Evolutionary conservation across 2,888 invertebrate genomes (phyloP).

Genomic region (Quadroppia sp.): DNA sequence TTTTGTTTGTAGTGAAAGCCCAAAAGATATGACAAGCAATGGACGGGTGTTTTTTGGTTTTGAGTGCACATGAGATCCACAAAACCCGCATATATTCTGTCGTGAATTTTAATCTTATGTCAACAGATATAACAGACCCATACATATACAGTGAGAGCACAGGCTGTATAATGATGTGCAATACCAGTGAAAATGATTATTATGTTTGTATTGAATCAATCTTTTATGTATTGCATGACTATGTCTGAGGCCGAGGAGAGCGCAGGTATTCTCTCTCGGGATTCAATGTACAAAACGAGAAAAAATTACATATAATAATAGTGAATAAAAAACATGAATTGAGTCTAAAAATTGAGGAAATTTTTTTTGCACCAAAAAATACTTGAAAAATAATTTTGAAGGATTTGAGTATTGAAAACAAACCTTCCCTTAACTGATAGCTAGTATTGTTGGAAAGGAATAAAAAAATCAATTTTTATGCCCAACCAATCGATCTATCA

Average conservation of each 20-base stretch:
- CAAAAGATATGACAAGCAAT: slow-evolving; percentile 1
- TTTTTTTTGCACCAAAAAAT: not conserved
- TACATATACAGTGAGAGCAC: not conserved
- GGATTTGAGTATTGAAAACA: not conserved
- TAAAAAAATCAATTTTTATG: slow-evolving; percentile 15
- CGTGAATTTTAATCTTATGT: slow-evolving; percentile 35
- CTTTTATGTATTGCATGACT: slow-evolving; percentile 12
- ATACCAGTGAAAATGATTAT: slow-evolving; percentile 25
- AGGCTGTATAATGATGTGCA: slow-evolving; percentile 21
- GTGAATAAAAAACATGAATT: not conserved
- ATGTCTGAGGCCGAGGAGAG: not conserved
- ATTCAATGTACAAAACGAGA: not conserved
- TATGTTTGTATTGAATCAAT: slow-evolving; percentile 30
- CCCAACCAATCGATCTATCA: slow-evolving; percentile 23
- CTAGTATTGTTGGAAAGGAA: not conserved
- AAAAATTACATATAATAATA: too few relatives aligned
- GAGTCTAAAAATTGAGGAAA: not conserved
- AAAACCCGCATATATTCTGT: slow-evolving; percentile 25
- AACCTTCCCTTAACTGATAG: not conserved
- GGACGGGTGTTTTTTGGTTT: not conserved
- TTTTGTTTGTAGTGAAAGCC: slow-evolving; percentile 17
- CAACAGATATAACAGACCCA: not conserved
- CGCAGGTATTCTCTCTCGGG: slow-evolving; percentile 13
- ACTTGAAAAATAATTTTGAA: not conserved
- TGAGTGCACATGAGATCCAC: not conserved